Conservation (phyloP, 1,140 invertebrate genomes). For the Prorops nasuta region DNA sequence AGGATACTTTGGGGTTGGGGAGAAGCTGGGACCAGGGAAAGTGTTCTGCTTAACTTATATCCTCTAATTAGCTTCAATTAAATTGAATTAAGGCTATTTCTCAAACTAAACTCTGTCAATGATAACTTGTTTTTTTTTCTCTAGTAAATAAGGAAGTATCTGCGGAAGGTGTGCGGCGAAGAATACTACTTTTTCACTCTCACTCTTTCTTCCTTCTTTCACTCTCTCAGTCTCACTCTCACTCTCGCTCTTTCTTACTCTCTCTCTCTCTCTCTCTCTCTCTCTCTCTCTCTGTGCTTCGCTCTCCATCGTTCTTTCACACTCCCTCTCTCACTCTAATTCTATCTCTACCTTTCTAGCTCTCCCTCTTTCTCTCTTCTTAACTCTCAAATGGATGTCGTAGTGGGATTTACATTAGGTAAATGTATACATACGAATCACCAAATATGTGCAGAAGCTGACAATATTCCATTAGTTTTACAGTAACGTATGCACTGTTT, state of each 20-base stretch:
- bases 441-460: conserved; percentile 36
- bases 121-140: conserved; percentile 17
- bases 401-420: conserved; percentile 29
- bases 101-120: conserved; percentile 10
- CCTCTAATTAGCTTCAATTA: conserved; percentile 7
- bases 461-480: conserved; percentile 29
- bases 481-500: conserved; percentile 28
- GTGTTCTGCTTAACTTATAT: conserved; percentile 38
- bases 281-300: too few species aligned
- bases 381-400: conserved; percentile 11
- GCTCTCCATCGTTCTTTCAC: too few species aligned
- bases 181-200: conserved; percentile 7
- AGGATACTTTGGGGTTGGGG: conserved; percentile 54
- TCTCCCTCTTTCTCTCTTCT: conserved; percentile 1
- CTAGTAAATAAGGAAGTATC: conserved; percentile 28
- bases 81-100: conserved; percentile 17
- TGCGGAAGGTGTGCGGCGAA: conserved; percentile 29
- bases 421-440: conserved; percentile 31
- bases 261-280: too few species aligned
- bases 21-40: conserved; percentile 51
- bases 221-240: too few species aligned
- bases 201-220: conserved; percentile 1
- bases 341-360: too few species aligned
- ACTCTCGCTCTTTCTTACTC: too few species aligned
- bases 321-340: too few species aligned